Base-by-base conservation (phyloP, 2,888 invertebrate species). In the Eupithecia tripunctaria region DNA sequence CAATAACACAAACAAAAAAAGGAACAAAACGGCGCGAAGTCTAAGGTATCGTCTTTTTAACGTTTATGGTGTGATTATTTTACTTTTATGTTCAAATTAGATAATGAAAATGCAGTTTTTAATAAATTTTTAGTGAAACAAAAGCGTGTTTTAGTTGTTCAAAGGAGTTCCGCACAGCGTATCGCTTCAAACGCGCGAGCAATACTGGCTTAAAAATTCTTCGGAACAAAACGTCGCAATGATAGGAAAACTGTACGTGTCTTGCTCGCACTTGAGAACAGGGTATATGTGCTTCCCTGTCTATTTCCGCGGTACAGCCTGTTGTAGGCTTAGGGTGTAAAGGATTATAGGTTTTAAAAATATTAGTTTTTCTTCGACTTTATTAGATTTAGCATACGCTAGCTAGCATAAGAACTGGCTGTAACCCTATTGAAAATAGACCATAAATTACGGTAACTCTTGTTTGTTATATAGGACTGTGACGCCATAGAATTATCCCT, bases 171-270 rank as follows among this genome's bases (percentile, higher is more conserved):
- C 83, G 85, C 85, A 85, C 85, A 84, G 83, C 86, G 85, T 81
- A 81, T 63, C 89, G 83, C 86, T 82, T 82, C 88, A 85, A 84
- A 86, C 87, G 89, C 90, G 86, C 89, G 89, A 83, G 83, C 86
- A 83, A 85, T 86, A 93, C 93, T 93, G 90, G 90, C 80, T 81
- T 85, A 91, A 89, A 90, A 91, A 89, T 84, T 81, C 86, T 85
- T 82, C 73, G 81, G 73, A 82, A 81, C 80, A 81, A 78, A 29
- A 29, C 80, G 81, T 81, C 81, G 77, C 83, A 76, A 76, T 80
- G 88, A 86, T 77, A 77, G 89, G 89, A 89, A 91, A 93, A 89
- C 81, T 87, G 79, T 74, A 67, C 56, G 74, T 38, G 77, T 92
- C 91, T 82, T 85, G 76, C 66, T 93, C 86, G 77, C 66, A 78